Conservation (phyloP, 37 sponge, comb jelly and placozoan species). For the Chondrilla cf. caribensis region DNA sequence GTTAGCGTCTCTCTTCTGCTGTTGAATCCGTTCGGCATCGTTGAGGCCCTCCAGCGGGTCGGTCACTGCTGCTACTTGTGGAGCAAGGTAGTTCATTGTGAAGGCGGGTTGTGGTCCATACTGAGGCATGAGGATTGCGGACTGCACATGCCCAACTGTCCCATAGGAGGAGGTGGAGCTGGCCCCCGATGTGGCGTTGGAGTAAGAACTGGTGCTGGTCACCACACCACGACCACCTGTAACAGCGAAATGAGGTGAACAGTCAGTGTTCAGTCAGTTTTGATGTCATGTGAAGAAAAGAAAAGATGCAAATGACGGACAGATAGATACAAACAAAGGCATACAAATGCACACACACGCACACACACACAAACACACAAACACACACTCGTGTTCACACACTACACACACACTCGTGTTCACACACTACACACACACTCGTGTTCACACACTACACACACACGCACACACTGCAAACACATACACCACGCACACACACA, state of each 20-base stretch:
- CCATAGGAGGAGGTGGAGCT: not conserved
- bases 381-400: too few relatives aligned
- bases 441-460: too few relatives aligned
- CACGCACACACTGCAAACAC: too few relatives aligned
- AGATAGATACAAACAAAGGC: too few relatives aligned
- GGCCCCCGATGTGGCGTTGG: not conserved
- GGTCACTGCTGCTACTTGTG: conserved; percentile 1
- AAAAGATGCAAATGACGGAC: too few relatives aligned
- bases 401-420: too few relatives aligned
- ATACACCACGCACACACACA: too few relatives aligned
- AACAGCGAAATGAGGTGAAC: too few relatives aligned
- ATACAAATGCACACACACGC: too few relatives aligned
- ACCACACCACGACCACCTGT: not conserved
- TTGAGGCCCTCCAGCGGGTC: conserved; percentile 22
- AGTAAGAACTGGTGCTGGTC: not conserved
- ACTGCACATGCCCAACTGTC: not conserved
- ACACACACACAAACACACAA: too few relatives aligned
- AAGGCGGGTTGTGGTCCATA: not conserved
- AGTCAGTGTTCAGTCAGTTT: too few relatives aligned
- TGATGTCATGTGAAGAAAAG: too few relatives aligned
- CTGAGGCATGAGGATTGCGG: not conserved
- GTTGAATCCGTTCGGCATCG: not conserved
- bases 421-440: not conserved
- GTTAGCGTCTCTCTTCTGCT: conserved; percentile 9
- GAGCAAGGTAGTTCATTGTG: not conserved